These are phyloP conservation scores for Pimpla rufipes DNA, from an alignment of 2,888 invertebrate genomes.

Conservation along the genomic window DNA sequence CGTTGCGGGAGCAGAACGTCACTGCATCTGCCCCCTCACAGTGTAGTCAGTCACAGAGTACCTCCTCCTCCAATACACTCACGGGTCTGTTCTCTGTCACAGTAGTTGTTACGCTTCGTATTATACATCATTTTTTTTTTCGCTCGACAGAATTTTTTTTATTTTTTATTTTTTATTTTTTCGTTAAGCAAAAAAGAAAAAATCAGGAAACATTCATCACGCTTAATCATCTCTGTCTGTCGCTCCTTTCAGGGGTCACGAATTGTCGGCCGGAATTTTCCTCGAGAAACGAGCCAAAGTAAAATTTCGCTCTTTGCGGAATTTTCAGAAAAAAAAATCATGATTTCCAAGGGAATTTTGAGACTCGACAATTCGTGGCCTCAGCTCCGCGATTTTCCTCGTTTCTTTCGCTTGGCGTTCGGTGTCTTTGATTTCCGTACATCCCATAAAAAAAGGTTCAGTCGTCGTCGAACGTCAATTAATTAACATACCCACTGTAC, in stretches of 20 bases:
- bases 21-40: slow-evolving; percentile 83
- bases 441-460: not conserved
- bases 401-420: slow-evolving; percentile 28
- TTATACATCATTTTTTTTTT: slow-evolving; percentile 28
- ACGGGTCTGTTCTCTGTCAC: slow-evolving; percentile 85
- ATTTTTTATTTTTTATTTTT: slow-evolving; percentile 2
- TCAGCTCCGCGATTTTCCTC: slow-evolving; percentile 6
- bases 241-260: slow-evolving; percentile 22
- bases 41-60: slow-evolving; percentile 84
- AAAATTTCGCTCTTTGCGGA: too few relatives aligned
- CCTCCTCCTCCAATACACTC: slow-evolving; percentile 83
- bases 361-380: slow-evolving; percentile 42
- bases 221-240: slow-evolving; percentile 14
- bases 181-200: not conserved
- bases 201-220: not conserved
- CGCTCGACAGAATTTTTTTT: slow-evolving; percentile 3
- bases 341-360: not conserved
- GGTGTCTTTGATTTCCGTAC: slow-evolving; percentile 1
- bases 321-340: not conserved
- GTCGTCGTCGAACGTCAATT: slow-evolving; percentile 1
- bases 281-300: too few relatives aligned
- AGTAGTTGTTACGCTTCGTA: slow-evolving; percentile 69
- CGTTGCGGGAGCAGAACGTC: slow-evolving; percentile 82
- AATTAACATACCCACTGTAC: slow-evolving; percentile 9
- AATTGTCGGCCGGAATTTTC: slow-evolving; percentile 51